phyloP scores from a whole-genome alignment of 2,888 invertebrate genomes.

The Drosophila mimetica region DNA sequence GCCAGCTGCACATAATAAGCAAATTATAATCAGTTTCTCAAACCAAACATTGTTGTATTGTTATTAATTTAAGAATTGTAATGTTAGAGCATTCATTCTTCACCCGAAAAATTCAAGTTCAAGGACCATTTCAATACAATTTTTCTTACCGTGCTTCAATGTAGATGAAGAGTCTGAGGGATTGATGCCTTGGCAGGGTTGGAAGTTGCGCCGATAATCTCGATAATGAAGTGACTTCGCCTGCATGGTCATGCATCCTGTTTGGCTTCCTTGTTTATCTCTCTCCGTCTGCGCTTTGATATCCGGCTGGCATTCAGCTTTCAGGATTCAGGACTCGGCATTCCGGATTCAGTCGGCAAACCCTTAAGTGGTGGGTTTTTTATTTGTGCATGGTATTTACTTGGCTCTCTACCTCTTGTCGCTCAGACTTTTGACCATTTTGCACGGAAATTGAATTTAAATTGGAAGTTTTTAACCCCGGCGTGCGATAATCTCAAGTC shows the following conservation, averaged over 20 bases:
- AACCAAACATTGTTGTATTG: no score
- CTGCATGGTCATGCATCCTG: slow-evolving; percentile 76
- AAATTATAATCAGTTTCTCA: neutral
- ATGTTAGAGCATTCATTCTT: neutral
- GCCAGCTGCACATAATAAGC: neutral
- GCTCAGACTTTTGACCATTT: slow-evolving; percentile 78
- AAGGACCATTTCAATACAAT: no score
- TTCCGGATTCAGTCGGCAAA: slow-evolving; percentile 39
- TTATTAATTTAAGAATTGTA: neutral
- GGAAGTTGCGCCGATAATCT: slow-evolving; percentile 81
- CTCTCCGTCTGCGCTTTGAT: slow-evolving; percentile 65
- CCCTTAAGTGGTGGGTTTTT: slow-evolving; percentile 79
- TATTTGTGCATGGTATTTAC: slow-evolving; percentile 52
- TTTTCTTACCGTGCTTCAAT: slow-evolving; percentile 31
- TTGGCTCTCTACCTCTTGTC: slow-evolving; percentile 52
- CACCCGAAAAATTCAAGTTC: neutral
- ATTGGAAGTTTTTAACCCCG: slow-evolving; percentile 82
- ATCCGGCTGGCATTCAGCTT: slow-evolving; percentile 70
- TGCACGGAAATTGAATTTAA: slow-evolving; percentile 83
- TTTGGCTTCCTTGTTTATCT: slow-evolving; percentile 48
- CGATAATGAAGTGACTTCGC: slow-evolving; percentile 81
- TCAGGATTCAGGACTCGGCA: slow-evolving; percentile 32
- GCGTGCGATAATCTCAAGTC: slow-evolving; percentile 76
- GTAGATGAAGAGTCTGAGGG: slow-evolving; percentile 52
- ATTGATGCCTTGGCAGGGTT: slow-evolving; percentile 63